Base-by-base conservation (phyloP, 2,797 vertebrate species). In the Nannoperca obscura region DNA sequence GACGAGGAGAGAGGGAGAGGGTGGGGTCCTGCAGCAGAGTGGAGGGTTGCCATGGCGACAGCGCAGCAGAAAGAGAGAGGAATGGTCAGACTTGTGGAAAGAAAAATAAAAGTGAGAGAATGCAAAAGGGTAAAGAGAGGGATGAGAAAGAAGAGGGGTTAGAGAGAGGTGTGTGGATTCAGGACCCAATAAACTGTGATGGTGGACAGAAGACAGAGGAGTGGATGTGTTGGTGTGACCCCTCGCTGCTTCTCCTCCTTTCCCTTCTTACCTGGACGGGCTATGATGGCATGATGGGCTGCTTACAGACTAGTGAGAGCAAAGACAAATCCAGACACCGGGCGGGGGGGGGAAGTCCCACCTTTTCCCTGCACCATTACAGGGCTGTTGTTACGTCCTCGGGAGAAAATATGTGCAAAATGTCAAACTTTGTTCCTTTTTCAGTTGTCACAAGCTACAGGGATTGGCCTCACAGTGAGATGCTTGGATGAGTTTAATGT, bases 11-110 rank as follows among this genome's bases (percentile, higher is more conserved):
- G 75, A 85, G 78, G 6, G 36, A 89, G 91, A 93, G 94, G 94
- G 94, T 92, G 94, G 94, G 94, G 94, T 95, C 93, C 94, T 95
- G 95, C 94, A 93, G 95, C 92, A 94, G 90, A 94, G 93, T 93
- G 91, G 93, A 88, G 85, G 92, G 95, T 95, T 96, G 92, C 95
- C 91, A 95, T 95, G 94, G 94, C 90, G 93, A 95, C 93, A 90
- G 90, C 46, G 89, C 93, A 89, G 90, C 76, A 34, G 83, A 92
- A 86, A 92, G 87, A 92, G 87, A 93, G 86, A 92, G 89, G 92
- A 88, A 94, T 91, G 93, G 94, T 93, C 93, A 94, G 90, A 93
- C 89, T 91, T 76, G 81, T 77, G 82, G 83, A 92, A 90, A 91
- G 86, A 91, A 89, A 92, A 90, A 87, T 65, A 90, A 91, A 91